Evolutionary conservation across 2,113 vertebrate genomes (phyloP).

Genomic region (Lepus americanus): DNA sequence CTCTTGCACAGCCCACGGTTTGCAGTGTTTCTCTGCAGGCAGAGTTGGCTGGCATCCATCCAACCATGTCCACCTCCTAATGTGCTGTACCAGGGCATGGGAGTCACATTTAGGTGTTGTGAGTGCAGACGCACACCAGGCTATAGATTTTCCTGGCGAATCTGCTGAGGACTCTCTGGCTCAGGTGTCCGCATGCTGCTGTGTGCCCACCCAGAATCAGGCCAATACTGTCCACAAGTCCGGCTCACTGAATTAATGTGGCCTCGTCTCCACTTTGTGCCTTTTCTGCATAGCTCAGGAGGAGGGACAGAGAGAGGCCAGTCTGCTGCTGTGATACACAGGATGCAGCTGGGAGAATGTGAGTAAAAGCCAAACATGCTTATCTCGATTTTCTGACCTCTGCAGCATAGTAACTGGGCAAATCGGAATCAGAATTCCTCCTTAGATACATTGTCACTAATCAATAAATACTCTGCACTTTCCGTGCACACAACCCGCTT

Average conservation of each 20-base stretch:
- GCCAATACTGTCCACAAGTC: background rate
- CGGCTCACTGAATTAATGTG: background rate
- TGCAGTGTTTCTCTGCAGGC: background rate
- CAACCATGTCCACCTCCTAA: rapidly evolving
- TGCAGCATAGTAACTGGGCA: background rate
- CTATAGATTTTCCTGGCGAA: background rate
- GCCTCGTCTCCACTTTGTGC: background rate
- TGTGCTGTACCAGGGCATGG: rapidly evolving
- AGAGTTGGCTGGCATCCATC: background rate
- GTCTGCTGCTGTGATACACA: background rate
- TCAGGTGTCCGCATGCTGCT: background rate
- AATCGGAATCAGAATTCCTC: background rate
- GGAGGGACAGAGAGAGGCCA: background rate
- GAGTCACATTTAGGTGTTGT: rapidly evolving
- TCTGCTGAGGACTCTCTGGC: background rate
- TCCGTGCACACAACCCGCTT: background rate
- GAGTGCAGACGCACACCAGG: rapidly evolving
- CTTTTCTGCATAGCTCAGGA: background rate
- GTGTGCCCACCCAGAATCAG: background rate
- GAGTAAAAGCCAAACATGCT: background rate
- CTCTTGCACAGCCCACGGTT: background rate
- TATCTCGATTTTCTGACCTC: background rate
- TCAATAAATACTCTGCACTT: background rate
- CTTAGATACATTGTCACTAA: background rate
- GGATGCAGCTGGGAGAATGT: background rate